Evolutionary conservation across 2,113 vertebrate genomes (phyloP).

Genomic region (Willisornis vidua): DNA sequence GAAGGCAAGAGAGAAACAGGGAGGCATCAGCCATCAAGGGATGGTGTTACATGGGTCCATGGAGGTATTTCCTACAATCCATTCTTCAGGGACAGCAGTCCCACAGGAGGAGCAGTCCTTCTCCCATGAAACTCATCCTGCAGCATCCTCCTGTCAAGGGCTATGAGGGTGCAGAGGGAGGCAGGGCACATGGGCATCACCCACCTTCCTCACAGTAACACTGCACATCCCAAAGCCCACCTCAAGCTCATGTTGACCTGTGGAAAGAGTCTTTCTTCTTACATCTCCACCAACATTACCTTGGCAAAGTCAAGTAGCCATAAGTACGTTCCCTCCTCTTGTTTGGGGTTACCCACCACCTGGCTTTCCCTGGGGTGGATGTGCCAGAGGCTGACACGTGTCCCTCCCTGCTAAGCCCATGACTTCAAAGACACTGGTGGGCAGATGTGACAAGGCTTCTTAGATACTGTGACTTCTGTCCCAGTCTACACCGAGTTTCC

Average conservation of each 20-base stretch:
- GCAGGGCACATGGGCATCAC: fast-evolving
- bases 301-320: neutral
- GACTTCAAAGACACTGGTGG: neutral
- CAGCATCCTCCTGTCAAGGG: neutral
- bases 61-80: neutral
- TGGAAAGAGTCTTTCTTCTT: neutral
- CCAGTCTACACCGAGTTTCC: neutral
- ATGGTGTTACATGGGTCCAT: fast-evolving
- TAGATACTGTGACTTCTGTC: neutral
- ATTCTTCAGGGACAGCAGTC: neutral
- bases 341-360: neutral
- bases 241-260: neutral
- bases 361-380: neutral
- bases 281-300: neutral
- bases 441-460: fast-evolving
- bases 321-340: neutral
- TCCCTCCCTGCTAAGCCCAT: neutral
- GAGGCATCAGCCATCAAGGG: neutral
- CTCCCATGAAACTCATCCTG: neutral
- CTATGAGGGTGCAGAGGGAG: no score
- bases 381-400: neutral
- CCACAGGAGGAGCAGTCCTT: neutral
- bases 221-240: fast-evolving
- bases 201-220: fast-evolving
- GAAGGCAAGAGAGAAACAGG: neutral